Base-by-base conservation (phyloP, 2,888 invertebrate genomes). In the Agriotes lineatus region DNA sequence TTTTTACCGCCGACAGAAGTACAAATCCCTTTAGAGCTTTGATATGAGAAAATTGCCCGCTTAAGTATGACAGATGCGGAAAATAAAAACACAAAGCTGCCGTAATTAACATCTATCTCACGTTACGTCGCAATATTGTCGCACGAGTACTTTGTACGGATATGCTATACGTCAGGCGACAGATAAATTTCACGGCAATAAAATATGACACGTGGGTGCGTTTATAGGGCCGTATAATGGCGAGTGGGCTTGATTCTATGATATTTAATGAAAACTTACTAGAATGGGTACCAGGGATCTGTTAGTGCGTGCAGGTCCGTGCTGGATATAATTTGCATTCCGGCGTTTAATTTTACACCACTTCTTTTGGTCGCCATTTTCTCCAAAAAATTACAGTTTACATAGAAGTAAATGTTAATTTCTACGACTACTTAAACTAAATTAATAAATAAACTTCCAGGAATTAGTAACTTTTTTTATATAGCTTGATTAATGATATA, bases 241-340 rank as follows among this genome's bases (percentile, higher is more conserved):
- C 22, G 58, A 65, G 69, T 64, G 60, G 64, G 69, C 37, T 44
- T 37, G 18, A 58, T 42, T 50, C 54, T 58, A 50, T 33, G 52
- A 54, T 62, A 63, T 68, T 56, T 67, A 62, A 54, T 64, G 64
- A 56, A 69, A 68, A 59, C 56, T 63, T 63, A 63, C 50, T 63
- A 58, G 61, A 67, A 56, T 45, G 25, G 45, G 37, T 50, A 58
- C 63, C 63, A 48, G 48, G 37, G 63, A 59, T 63, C 62, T 52
- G 54, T n/a, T n/a, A n/a, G n/a, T n/a, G n/a, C n/a, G n/a, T n/a
- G n/a, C n/a, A n/a, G n/a, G n/a, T n/a, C n/a, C n/a, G n/a, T n/a
- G n/a, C n/a, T n/a, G n/a, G n/a, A n/a, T n/a, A n/a, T n/a, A n/a
- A n/a, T n/a, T n/a, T n/a, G n/a, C n/a, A n/a, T n/a, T n/a, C n/a